These are phyloP conservation scores for Melipona quadrifasciata DNA, from an alignment of 1,140 invertebrate species.

Conservation along the genomic window DNA sequence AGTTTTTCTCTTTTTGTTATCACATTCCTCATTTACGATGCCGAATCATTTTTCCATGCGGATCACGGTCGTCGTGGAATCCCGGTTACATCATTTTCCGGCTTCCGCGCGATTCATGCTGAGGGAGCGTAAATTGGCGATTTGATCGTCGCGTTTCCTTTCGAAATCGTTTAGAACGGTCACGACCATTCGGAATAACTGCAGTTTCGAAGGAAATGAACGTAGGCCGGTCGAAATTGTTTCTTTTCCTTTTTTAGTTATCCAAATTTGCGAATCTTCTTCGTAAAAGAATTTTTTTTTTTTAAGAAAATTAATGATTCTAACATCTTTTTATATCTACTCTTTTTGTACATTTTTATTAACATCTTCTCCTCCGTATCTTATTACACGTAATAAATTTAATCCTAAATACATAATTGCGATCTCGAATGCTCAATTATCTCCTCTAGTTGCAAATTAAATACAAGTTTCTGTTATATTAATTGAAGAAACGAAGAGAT, in stretches of 20 bases:
- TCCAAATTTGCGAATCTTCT: too few relatives aligned
- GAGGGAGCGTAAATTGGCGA: not conserved
- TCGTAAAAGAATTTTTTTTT: too few relatives aligned
- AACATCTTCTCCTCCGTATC: accelerated
- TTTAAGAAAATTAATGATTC: too few relatives aligned
- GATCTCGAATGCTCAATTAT: too few relatives aligned
- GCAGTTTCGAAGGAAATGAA: not conserved
- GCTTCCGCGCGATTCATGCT: conserved; percentile 18
- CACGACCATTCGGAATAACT: not conserved
- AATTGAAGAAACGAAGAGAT: not conserved
- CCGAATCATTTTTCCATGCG: not conserved
- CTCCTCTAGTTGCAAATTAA: not conserved
- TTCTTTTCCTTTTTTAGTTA: not conserved
- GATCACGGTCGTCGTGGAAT: conserved; percentile 3
- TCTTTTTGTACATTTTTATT: too few relatives aligned
- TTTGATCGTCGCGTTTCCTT: conserved; percentile 8
- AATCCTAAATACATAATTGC: too few relatives aligned
- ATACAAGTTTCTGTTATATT: not conserved
- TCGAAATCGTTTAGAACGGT: conserved; percentile 6
- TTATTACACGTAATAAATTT: too few relatives aligned
- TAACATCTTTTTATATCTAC: too few relatives aligned
- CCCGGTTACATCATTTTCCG: conserved; percentile 22
- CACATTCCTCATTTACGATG: not conserved
- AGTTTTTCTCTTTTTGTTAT: not conserved
- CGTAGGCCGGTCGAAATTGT: not conserved